Evolutionary conservation across 2,888 invertebrate genomes (phyloP).

Genomic region (Syritta pipiens): DNA sequence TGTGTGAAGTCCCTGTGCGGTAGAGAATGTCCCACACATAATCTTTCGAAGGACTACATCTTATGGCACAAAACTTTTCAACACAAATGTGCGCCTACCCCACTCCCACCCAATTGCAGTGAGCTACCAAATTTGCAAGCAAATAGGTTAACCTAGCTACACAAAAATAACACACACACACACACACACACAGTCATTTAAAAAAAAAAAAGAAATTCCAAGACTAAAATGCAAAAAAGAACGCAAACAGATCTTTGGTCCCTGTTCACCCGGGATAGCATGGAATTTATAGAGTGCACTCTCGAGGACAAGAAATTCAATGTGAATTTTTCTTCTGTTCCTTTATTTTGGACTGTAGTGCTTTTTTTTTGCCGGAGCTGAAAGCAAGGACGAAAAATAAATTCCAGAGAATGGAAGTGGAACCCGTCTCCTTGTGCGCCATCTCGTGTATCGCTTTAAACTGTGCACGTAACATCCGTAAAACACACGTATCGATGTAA

Average conservation of each 20-base stretch:
- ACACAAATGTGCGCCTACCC: background rate
- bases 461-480: conserved; percentile 67
- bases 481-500: conserved; percentile 75
- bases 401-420: conserved; percentile 19
- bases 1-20: too few relatives aligned
- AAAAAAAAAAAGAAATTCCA: conserved; percentile 1
- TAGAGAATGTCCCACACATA: too few relatives aligned
- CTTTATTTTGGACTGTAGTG: too few relatives aligned
- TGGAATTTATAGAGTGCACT: conserved; percentile 60
- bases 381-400: conserved; percentile 14
- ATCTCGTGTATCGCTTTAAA: conserved; percentile 60
- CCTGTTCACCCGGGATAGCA: conserved; percentile 5
- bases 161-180: too few relatives aligned
- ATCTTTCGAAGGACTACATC: background rate
- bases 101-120: background rate
- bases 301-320: conserved; percentile 61
- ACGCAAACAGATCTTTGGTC: conserved; percentile 28
- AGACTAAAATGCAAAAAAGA: conserved; percentile 7
- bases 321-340: conserved; percentile 34
- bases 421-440: background rate
- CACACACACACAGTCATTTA: too few relatives aligned
- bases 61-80: conserved; percentile 2
- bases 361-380: background rate
- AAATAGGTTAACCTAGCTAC: conserved; percentile 28
- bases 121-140: conserved; percentile 35